Base-by-base conservation (phyloP, 2,888 invertebrate species). In the Ceramica pisi region DNA sequence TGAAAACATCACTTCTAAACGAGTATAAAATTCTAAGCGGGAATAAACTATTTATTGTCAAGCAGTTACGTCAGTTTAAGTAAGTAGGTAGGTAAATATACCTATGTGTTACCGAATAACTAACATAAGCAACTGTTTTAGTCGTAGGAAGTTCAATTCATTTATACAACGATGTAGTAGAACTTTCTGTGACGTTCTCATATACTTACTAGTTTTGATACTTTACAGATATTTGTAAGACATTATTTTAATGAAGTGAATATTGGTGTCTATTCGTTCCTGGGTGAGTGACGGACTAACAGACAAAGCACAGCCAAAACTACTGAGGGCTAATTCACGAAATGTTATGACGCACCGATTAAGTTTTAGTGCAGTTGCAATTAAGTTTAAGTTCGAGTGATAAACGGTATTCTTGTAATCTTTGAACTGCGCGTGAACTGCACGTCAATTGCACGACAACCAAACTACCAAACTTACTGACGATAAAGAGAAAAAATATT, bases 171-270 rank as follows among this genome's bases (percentile, higher is more conserved):
- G 14, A 61, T 64, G 55, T 81, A 67, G 78, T 76, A 76, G 78
- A 78, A 78, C 71, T 67, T 76, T 81, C 81, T 76, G 53, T 31
- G 8, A 21, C n/a, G 10, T 19, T 3, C 4, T 14, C 19, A 26
- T 44, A 19, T 51, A 76, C 8, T 19, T 51, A 76, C 8, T 60
- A 6, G 51, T 81, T 64, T 76, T 78, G 81, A 76, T 81, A 81
- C 71, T 81, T 78, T 63, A 66, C 0, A 23, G 55, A 14, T 19
- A 10, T 21, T 59, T 14, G 4, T 0, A 19, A 41, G 10, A 3
- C 2, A 21, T 38, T 10, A 31, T 55, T 21, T 14, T 16, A 31
- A 1, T 53, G 0, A 16, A 16, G 14, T 9, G 4, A 16, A 64
- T 51, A 51, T 48, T 14, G 4, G 14, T 48, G 10, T 7, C 41